Base-by-base conservation (phyloP, 2,113 vertebrate genomes). In the Agelaius phoeniceus region DNA sequence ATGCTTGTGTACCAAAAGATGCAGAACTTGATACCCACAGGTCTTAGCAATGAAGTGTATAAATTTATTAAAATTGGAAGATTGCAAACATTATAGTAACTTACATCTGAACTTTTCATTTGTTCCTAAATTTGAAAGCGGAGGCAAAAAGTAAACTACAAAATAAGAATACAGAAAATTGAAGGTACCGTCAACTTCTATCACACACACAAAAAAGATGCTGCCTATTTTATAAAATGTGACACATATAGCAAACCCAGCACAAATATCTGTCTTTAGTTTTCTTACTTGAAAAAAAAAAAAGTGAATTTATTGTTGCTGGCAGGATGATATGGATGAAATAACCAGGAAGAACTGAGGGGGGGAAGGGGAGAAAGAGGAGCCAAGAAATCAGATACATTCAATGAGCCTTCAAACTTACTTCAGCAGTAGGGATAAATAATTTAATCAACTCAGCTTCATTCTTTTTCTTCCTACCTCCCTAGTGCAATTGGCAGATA, bases 321-420 rank as follows among this genome's bases (percentile, higher is more conserved):
- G 98, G 97, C 97, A 98, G 96, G 96, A 97, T 97, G 96, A 98
- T 97, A 93, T 86, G 96, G 95, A 96, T 97, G 95, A 98, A 97
- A 97, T 87, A 97, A 97, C 87, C 93, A 91, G 96, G 97, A 97
- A 98, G 97, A 97, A 97, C 93, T 97, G 95, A 85, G 61, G 86
- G 85, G 85, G 85, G 83, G 94, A 77, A 86, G 82, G 85, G 97
- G 94, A 97, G 96, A 67, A 89, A 95, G 94, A 95, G 85, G 84
- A 98, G 74, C 84, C 84, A 95, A 97, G 95, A 96, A 96, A 97
- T 97, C 94, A 97, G 97, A 98, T 95, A 90, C 33, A 63, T 97
- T 97, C 97, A 98, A 97, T 97, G 97, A 98, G 98, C 98, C 96
- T 98, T 98, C 98, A 98, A 97, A 98, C 96, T 96, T 97, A 98